phyloP scores from a whole-genome alignment of 1,140 invertebrate species.

The Coptotermes formosanus region DNA sequence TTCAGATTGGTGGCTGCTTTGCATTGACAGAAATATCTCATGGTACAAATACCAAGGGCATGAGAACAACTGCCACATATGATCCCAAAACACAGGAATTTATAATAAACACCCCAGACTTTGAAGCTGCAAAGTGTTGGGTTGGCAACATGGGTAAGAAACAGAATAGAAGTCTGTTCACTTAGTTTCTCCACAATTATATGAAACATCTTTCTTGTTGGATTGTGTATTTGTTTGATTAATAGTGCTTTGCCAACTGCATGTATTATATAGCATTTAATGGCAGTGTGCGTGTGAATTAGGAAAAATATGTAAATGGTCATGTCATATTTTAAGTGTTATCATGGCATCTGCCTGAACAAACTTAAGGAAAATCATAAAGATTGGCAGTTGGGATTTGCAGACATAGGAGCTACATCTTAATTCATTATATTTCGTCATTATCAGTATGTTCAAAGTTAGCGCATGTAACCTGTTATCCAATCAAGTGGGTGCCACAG shows the following conservation, averaged over 20 bases:
- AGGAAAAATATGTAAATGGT: not conserved
- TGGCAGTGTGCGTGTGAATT: not conserved
- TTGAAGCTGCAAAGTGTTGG: constrained; percentile 88
- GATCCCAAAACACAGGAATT: constrained; percentile 72
- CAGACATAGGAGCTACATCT: too few species aligned
- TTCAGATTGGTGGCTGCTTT: constrained; percentile 69
- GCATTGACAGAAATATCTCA: constrained; percentile 84
- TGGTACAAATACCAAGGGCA: constrained; percentile 80
- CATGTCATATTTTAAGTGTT: not conserved
- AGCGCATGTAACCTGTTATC: too few species aligned
- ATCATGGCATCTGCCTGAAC: not conserved
- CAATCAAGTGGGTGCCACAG: too few species aligned
- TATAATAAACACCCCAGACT: constrained; percentile 76
- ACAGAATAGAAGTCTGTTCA: too few species aligned
- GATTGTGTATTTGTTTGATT: not conserved
- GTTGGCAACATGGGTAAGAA: constrained; percentile 59
- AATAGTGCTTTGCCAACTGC: not conserved
- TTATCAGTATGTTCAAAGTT: too few species aligned
- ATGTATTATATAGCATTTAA: not conserved
- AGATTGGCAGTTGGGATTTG: too few species aligned
- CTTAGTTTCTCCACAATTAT: too few species aligned
- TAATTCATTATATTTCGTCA: too few species aligned
- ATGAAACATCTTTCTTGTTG: not conserved
- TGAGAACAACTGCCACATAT: constrained; percentile 81
- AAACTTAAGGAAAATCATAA: too few species aligned